Percentiles rank a stretch among this genome's conserved stretches.
Conservation (phyloP, 1,140 invertebrate genomes). For the Heliconius eleuchia region DNA sequence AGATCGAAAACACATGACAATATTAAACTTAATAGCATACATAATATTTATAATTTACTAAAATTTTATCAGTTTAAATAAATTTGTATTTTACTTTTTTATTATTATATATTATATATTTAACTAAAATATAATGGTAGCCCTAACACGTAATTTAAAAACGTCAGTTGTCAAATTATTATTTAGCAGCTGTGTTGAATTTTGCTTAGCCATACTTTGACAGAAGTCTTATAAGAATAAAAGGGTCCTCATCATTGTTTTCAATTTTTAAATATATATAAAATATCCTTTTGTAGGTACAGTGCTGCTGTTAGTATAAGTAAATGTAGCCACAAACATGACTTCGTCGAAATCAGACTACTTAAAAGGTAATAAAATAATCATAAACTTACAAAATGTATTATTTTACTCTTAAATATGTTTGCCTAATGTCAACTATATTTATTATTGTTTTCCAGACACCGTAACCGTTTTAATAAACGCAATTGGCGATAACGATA, state of each 20-base stretch:
- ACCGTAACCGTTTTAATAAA: conserved; percentile 73
- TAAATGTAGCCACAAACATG: conserved; percentile 31
- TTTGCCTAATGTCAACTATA: conserved; percentile 24
- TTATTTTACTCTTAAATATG: conserved; percentile 13
- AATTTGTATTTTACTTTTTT: not conserved
- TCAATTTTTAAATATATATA: not conserved
- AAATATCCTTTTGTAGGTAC: not conserved
- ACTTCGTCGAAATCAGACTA: conserved; percentile 32
- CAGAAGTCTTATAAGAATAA: not conserved
- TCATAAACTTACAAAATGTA: not conserved
- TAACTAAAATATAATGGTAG: not conserved
- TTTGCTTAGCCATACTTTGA: conserved; percentile 11
- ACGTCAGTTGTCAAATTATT: not conserved
- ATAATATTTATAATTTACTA: not conserved
- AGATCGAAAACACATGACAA: not conserved
- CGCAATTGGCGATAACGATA: conserved; percentile 72
- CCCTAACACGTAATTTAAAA: not conserved
- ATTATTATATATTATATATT: not conserved
- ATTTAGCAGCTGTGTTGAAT: not conserved
- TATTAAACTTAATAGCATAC: not conserved
- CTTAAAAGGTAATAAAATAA: conserved; percentile 39
- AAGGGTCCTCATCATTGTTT: conserved; percentile 20
- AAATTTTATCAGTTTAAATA: not conserved
- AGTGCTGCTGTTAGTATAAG: not conserved
- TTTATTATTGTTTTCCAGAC: conserved; percentile 60